Evolutionary conservation across 2,113 vertebrate species (phyloP).

Genomic region (Zosterops japonicus): DNA sequence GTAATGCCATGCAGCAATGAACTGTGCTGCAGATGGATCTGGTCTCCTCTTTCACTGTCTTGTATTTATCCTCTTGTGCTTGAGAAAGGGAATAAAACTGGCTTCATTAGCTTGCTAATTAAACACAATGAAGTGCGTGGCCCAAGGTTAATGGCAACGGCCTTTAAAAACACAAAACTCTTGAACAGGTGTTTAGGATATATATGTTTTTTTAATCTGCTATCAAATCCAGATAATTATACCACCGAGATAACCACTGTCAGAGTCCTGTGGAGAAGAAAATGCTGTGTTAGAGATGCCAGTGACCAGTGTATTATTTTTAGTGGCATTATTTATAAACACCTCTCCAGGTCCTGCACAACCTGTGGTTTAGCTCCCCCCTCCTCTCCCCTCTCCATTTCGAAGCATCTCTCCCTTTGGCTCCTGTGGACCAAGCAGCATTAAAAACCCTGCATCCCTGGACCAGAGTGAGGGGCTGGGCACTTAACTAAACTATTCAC

Average conservation of each 20-base stretch:
- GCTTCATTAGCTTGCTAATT: conserved; percentile 74
- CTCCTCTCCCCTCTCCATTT: not conserved
- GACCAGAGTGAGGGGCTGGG: not conserved
- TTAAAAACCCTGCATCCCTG: not conserved
- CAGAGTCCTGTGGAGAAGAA: conserved; percentile 35
- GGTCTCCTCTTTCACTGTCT: conserved; percentile 41
- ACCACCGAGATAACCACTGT: not conserved
- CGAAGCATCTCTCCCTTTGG: not conserved
- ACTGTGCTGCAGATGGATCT: conserved; percentile 43
- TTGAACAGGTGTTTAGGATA: conserved; percentile 57
- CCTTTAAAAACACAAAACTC: conserved; percentile 68
- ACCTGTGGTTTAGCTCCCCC: not conserved
- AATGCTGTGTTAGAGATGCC: not conserved
- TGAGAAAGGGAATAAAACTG: conserved; percentile 59
- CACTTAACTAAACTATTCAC: not conserved
- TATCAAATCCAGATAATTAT: conserved; percentile 54
- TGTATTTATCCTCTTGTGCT: conserved; percentile 64
- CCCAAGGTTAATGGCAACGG: conserved; percentile 69
- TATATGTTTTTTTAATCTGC: conserved; percentile 34
- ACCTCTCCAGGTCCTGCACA: not conserved
- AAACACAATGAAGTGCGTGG: conserved; percentile 64
- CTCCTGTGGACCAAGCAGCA: not conserved
- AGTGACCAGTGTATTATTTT: not conserved
- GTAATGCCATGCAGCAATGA: conserved; percentile 25
- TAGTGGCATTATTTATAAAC: conserved; percentile 44